phyloP scores from a whole-genome alignment of 2,888 invertebrate genomes.

The Apotomis turbidana region DNA sequence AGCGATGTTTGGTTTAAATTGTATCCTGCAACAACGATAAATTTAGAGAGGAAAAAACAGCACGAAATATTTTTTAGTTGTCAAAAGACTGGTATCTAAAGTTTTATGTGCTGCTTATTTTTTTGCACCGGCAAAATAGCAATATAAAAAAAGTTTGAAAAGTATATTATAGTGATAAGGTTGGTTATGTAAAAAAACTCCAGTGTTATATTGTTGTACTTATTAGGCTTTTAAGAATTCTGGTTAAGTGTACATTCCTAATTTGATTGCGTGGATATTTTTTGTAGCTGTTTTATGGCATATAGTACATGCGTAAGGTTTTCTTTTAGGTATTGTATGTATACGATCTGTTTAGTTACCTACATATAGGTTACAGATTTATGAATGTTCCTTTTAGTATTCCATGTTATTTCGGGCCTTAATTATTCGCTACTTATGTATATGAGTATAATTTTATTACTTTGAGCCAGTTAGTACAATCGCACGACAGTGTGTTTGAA shows the following conservation, averaged over 20 bases:
- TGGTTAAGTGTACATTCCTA: constrained; percentile 77
- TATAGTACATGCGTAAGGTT: background rate
- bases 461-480: constrained; percentile 30
- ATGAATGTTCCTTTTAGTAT: constrained; percentile 48
- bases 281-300: constrained; percentile 10
- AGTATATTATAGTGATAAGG: constrained; percentile 28
- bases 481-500: constrained; percentile 44
- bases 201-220: constrained; percentile 33
- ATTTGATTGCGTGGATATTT: constrained; percentile 47
- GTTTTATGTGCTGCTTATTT: constrained; percentile 14
- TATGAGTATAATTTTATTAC: constrained; percentile 1
- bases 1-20: too few relatives aligned
- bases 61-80: constrained; percentile 11
- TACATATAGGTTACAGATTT: constrained; percentile 37
- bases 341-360: constrained; percentile 20
- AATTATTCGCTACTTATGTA: constrained; percentile 37
- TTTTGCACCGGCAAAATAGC: constrained; percentile 13
- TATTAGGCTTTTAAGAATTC: constrained; percentile 38
- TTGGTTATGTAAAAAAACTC: constrained; percentile 28
- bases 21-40: constrained; percentile 10
- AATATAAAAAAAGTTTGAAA: constrained; percentile 16
- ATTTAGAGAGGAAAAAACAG: constrained; percentile 2
- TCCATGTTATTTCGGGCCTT: constrained; percentile 43
- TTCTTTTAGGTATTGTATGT: constrained; percentile 6
- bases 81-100: background rate